These are phyloP conservation scores for Helicolenus hilgendorfi DNA, from an alignment of 2,797 vertebrate species.

Conservation along the genomic window DNA sequence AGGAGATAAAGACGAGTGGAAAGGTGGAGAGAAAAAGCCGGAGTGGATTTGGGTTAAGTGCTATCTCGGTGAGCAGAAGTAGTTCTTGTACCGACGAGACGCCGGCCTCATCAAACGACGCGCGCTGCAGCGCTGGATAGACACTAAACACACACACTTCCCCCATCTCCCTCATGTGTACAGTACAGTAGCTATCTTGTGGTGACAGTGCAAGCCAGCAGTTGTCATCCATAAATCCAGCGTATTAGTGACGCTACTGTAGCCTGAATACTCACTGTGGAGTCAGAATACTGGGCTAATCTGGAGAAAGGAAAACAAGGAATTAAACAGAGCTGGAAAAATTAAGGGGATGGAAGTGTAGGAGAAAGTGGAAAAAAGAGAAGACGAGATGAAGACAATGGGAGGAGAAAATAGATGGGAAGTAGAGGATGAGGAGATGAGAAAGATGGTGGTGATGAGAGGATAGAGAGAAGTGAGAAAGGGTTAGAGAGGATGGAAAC, in stretches of 20 bases:
- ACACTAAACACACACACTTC: constrained; percentile 11
- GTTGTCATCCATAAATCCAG: constrained; percentile 80
- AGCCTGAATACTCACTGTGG: constrained; percentile 52
- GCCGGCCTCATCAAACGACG: constrained; percentile 75
- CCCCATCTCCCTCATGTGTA: constrained; percentile 39
- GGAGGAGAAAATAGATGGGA: neutral
- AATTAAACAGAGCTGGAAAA: constrained; percentile 29
- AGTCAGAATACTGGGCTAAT: constrained; percentile 50
- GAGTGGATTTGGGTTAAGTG: constrained; percentile 75
- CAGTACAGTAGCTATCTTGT: constrained; percentile 62
- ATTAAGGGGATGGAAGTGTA: neutral
- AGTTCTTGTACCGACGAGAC: constrained; percentile 62
- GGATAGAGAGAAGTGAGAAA: neutral
- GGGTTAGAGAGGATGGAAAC: neutral
- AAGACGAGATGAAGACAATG: neutral
- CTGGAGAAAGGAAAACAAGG: constrained; percentile 49
- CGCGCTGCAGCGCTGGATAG: constrained; percentile 30
- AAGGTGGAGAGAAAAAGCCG: constrained; percentile 53
- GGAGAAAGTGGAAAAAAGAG: neutral
- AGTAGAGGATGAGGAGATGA: neutral
- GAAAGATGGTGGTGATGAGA: neutral
- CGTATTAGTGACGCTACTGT: constrained; percentile 64
- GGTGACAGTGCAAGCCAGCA: constrained; percentile 72
- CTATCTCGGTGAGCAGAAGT: constrained; percentile 63
- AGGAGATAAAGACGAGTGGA: constrained; percentile 61